Conservation (phyloP, 2,797 vertebrate species). For the Setipinna tenuifilis region DNA sequence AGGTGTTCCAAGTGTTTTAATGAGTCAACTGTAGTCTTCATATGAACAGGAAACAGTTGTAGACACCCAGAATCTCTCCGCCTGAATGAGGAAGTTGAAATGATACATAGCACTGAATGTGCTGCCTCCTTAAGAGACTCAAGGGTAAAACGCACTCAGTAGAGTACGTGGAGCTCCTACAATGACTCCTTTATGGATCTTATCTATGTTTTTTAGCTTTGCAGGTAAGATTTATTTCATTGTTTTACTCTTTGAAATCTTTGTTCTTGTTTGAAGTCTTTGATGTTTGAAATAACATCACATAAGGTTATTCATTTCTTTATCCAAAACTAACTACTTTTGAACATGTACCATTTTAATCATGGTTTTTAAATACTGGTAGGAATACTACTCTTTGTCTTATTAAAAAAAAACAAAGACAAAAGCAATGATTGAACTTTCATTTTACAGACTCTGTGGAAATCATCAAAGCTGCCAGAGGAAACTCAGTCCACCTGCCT, state of each 20-base stretch:
- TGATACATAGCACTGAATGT: background rate
- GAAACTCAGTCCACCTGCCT: slow-evolving; percentile 30
- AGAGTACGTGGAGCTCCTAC: background rate
- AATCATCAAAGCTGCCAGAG: slow-evolving; percentile 11
- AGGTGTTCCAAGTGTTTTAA: background rate
- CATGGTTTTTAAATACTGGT: background rate
- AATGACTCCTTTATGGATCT: background rate
- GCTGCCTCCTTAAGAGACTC: background rate
- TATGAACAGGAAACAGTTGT: background rate
- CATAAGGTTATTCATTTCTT: too few species aligned
- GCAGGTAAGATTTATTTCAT: background rate
- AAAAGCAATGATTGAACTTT: background rate
- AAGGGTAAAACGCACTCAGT: background rate
- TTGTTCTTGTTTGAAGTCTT: background rate
- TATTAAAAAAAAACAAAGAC: background rate
- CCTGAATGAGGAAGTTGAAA: background rate
- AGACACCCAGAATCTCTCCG: background rate
- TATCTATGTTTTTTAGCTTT: background rate
- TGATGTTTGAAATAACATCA: too few species aligned
- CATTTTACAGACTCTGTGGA: slow-evolving; percentile 36
- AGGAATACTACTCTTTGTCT: background rate
- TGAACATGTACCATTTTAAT: background rate
- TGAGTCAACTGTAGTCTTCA: background rate
- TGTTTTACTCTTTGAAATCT: background rate
- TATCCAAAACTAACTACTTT: too few species aligned